Evolutionary conservation across 2,888 invertebrate genomes (phyloP).

Genomic region (Sceliomorpha sp.): DNA sequence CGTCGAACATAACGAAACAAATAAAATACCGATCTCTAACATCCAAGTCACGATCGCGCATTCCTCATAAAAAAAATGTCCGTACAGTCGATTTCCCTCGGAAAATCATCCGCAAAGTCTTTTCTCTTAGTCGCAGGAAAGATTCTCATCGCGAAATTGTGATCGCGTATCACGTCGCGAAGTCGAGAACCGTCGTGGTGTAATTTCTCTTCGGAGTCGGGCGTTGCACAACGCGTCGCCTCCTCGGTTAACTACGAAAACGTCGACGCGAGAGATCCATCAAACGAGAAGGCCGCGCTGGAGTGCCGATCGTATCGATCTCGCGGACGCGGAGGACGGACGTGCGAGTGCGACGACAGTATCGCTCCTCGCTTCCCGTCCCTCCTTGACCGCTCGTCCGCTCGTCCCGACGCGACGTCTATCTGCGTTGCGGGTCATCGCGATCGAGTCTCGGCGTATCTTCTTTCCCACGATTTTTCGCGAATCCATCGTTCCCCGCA

Average conservation of each 20-base stretch:
- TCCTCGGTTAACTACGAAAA: conserved; percentile 60
- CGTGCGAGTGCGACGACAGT: conserved; percentile 47
- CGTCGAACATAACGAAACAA: no score
- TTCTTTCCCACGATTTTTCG: conserved; percentile 69
- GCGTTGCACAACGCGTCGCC: conserved; percentile 55
- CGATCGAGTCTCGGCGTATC: no score
- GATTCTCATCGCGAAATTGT: no score
- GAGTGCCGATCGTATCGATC: conserved; percentile 62
- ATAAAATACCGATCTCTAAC: no score
- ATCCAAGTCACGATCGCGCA: no score
- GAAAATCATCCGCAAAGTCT: no score
- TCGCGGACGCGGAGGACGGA: conserved; percentile 47
- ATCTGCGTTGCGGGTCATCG: conserved; percentile 56
- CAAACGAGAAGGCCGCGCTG: conserved; percentile 51
- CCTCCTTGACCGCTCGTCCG: conserved; percentile 54
- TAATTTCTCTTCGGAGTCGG: conserved; percentile 35
- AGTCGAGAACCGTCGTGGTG: conserved; percentile 28
- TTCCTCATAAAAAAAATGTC: no score
- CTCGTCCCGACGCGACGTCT: conserved; percentile 32
- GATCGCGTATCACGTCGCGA: conserved; percentile 1
- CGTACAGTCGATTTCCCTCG: no score
- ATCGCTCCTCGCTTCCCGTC: conserved; percentile 35
- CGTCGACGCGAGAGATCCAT: conserved; percentile 63
- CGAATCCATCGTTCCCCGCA: no score
- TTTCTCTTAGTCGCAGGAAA: no score